phyloP scores from a whole-genome alignment of 2,888 invertebrate genomes.

The Cancer borealis region DNA sequence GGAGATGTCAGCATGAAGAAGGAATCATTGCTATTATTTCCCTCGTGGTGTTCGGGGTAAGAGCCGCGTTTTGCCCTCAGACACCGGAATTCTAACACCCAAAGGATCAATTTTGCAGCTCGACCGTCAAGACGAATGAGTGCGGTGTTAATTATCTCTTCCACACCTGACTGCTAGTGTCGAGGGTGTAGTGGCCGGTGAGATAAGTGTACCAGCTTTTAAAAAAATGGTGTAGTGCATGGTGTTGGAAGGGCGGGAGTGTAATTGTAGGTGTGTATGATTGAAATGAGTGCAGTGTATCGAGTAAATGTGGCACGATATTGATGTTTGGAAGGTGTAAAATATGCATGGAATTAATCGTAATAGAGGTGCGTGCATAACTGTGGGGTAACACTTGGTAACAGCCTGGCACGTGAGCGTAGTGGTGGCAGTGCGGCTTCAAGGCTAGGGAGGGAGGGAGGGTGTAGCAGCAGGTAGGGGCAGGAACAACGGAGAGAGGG shows the following conservation, averaged over 20 bases:
- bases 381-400: slow-evolving; percentile 7
- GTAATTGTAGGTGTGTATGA: background rate
- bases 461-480: background rate
- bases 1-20: background rate
- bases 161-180: background rate
- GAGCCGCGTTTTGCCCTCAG: background rate
- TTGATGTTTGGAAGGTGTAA: slow-evolving; percentile 12
- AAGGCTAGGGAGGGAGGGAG: background rate
- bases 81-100: background rate
- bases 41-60: background rate
- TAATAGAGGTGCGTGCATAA: background rate
- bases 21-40: background rate
- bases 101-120: background rate
- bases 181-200: background rate
- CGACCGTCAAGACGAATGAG: background rate
- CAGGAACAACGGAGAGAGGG: background rate
- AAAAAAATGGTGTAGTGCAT: background rate
- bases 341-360: background rate
- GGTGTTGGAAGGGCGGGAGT: background rate
- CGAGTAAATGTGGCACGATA: background rate
- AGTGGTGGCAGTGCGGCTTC: background rate
- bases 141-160: background rate
- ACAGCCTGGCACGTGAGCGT: background rate
- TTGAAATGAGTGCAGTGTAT: slow-evolving; percentile 24
- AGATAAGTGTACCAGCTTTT: background rate